Evolutionary conservation across 2,797 vertebrate species (phyloP).

Genomic region (Thripadectes ignobilis): DNA sequence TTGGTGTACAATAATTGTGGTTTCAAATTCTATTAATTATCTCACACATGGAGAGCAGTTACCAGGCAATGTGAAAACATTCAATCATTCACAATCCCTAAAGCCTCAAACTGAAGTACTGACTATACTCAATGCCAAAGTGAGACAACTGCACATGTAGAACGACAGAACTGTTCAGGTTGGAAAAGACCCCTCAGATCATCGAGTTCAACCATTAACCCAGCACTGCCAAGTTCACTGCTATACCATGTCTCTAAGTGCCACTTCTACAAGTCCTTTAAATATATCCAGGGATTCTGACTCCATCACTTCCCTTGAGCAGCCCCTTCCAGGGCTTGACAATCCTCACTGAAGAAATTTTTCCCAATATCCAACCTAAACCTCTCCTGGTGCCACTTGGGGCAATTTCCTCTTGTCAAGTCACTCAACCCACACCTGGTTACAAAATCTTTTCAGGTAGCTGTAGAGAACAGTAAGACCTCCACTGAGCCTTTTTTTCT

Average conservation of each 20-base stretch:
- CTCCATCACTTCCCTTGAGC: not conserved
- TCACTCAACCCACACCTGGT: accelerated
- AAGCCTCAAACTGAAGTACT: not conserved
- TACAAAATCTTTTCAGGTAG: not conserved
- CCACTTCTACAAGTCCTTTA: not conserved
- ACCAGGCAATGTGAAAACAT: not conserved
- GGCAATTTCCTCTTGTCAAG: not conserved
- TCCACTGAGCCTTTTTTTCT: not conserved
- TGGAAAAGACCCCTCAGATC: not conserved
- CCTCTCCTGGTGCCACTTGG: accelerated
- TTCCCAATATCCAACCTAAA: not conserved
- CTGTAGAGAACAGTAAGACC: accelerated
- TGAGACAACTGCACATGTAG: not conserved
- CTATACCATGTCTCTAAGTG: not conserved
- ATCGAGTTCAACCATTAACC: accelerated
- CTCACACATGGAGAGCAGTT: not conserved
- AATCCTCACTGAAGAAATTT: not conserved
- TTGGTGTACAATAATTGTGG: not conserved
- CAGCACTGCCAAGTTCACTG: not conserved
- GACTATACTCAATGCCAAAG: not conserved
- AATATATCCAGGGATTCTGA: not conserved
- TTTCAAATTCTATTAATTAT: not conserved
- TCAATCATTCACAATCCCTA: not conserved
- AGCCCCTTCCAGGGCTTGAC: not conserved
- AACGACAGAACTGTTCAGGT: not conserved